Evolutionary conservation across 2,797 vertebrate genomes (phyloP).

Genomic region (Australoheros facetus): DNA sequence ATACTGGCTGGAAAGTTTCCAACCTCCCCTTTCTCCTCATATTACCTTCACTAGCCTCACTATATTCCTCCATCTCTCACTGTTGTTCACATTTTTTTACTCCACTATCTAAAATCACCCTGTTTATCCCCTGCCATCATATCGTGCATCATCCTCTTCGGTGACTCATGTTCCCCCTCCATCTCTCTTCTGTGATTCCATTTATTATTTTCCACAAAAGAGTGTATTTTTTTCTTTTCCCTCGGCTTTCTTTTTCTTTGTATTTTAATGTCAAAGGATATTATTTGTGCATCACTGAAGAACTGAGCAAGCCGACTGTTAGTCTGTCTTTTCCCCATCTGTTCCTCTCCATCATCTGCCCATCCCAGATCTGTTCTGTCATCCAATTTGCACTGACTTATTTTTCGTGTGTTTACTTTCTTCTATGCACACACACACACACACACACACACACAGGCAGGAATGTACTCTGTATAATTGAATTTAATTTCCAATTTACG

Average conservation of each 20-base stretch:
- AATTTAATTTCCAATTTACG: neutral
- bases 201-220: conserved; percentile 41
- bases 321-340: conserved; percentile 25
- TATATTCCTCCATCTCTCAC: conserved; percentile 30
- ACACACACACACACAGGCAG: neutral
- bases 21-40: conserved; percentile 52
- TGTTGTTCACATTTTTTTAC: conserved; percentile 20
- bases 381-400: conserved; percentile 12
- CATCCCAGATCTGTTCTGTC: conserved; percentile 14
- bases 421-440: neutral
- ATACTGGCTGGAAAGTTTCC: conserved; percentile 65
- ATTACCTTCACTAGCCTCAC: conserved; percentile 44
- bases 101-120: conserved; percentile 22
- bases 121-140: conserved; percentile 43
- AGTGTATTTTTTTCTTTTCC: conserved; percentile 35
- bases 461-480: neutral
- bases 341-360: conserved; percentile 20
- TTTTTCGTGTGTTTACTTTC: conserved; percentile 18
- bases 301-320: conserved; percentile 13
- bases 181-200: conserved; percentile 28
- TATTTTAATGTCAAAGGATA: conserved; percentile 1
- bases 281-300: conserved; percentile 36
- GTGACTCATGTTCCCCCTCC: conserved; percentile 55
- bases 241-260: conserved; percentile 26
- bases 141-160: conserved; percentile 31